phyloP scores from a whole-genome alignment of 2,797 vertebrate genomes.

The Zalophus californianus region DNA sequence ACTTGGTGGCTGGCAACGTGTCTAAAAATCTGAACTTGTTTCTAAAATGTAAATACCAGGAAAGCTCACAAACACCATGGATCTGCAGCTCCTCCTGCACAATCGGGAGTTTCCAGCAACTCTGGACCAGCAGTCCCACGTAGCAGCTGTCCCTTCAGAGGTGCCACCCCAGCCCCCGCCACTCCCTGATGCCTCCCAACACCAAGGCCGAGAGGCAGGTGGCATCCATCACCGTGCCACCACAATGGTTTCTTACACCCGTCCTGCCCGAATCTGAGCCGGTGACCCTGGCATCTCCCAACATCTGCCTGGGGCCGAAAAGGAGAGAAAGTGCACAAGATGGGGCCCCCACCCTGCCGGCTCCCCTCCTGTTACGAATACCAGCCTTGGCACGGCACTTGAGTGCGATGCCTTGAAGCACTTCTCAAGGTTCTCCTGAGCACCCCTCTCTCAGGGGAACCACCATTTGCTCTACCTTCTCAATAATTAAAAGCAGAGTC shows the following conservation, averaged over 20 bases:
- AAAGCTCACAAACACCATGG: neutral
- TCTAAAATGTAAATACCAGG: conserved; percentile 41
- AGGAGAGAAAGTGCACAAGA: neutral
- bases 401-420: neutral
- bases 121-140: neutral
- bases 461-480: neutral
- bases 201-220: rapidly evolving
- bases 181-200: neutral
- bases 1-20: neutral
- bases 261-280: neutral
- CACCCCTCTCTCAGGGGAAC: neutral
- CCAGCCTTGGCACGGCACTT: neutral
- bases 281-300: neutral
- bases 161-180: neutral
- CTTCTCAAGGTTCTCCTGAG: neutral
- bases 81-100: neutral
- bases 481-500: neutral
- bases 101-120: neutral
- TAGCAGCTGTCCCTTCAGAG: rapidly evolving
- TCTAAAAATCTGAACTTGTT: neutral
- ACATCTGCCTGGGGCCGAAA: neutral
- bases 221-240: neutral
- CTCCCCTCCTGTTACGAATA: rapidly evolving
- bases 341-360: rapidly evolving
- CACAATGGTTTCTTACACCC: neutral